Conservation (phyloP, 1,140 invertebrate species). For the Drosophila melanica region DNA sequence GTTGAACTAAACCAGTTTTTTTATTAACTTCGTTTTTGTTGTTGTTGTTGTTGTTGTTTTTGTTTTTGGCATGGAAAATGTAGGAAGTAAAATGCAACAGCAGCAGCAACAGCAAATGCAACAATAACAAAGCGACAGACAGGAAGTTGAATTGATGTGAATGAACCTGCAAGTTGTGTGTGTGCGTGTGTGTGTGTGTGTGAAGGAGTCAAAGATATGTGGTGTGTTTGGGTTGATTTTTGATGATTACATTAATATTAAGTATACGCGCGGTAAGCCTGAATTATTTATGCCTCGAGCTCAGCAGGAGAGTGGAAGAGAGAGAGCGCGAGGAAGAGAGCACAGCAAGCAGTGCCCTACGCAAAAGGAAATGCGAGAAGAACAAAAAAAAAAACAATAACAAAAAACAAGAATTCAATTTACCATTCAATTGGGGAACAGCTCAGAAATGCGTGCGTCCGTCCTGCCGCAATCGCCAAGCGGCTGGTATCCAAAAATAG, state of each 20-base stretch:
- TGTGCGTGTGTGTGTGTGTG: constrained; percentile 10
- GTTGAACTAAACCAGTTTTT: constrained; percentile 72
- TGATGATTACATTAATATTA: constrained; percentile 67
- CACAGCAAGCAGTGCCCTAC: neutral
- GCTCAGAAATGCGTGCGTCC: constrained; percentile 27
- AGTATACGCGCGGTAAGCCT: constrained; percentile 66
- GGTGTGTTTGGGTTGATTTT: constrained; percentile 34
- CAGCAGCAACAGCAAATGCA: constrained; percentile 21
- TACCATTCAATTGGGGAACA: constrained; percentile 67
- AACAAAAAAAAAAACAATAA: constrained; percentile 22
- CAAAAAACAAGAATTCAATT: constrained; percentile 53
- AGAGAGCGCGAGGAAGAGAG: neutral
- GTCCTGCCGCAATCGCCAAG: constrained; percentile 27
- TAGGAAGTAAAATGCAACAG: constrained; percentile 67
- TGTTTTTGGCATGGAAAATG: constrained; percentile 60
- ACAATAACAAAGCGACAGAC: constrained; percentile 54
- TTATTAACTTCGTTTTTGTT: constrained; percentile 29
- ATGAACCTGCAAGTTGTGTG: constrained; percentile 46
- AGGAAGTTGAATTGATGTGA: constrained; percentile 64
- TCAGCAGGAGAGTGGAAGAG: neutral
- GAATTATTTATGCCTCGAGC: constrained; percentile 45
- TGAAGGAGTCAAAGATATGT: constrained; percentile 26
- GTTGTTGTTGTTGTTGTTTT: constrained; percentile 41
- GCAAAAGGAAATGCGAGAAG: constrained; percentile 21
- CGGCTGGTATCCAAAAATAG: constrained; percentile 72